phyloP scores from a whole-genome alignment of 35 echinoderm and acorn worm species.

The Diadema setosum region DNA sequence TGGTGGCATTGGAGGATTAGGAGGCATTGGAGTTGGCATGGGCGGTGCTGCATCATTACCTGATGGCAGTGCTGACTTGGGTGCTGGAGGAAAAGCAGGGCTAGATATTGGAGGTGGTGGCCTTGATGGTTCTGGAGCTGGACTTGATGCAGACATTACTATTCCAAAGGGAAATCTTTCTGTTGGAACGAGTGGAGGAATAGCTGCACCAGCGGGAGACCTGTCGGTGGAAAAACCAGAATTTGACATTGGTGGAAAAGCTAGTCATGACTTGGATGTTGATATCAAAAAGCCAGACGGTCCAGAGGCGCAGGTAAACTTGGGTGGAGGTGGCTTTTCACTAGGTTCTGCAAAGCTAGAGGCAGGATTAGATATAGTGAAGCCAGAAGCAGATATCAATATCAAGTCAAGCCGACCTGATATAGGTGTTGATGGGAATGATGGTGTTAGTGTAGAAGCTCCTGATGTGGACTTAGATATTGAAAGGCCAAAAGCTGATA shows the following conservation, averaged over 20 bases:
- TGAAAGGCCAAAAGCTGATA: not conserved
- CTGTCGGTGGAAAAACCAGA: conserved; percentile 44
- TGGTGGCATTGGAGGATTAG: conserved; percentile 42
- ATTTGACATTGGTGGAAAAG: not conserved
- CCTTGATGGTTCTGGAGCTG: not conserved
- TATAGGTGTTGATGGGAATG: conserved; percentile 24
- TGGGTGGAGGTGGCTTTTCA: not conserved
- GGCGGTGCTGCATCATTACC: not conserved
- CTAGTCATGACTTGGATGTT: not conserved
- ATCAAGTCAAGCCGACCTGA: conserved; percentile 58
- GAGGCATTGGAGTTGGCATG: not conserved
- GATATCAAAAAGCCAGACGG: not conserved
- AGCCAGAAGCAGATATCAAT: conserved; percentile 48
- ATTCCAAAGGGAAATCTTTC: not conserved
- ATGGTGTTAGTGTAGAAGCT: conserved; percentile 35
- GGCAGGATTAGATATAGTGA: conserved; percentile 20
- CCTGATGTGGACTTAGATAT: conserved; percentile 18
- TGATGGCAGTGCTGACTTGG: not conserved
- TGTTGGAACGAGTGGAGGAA: not conserved
- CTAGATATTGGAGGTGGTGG: conserved; percentile 17
- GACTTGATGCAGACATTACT: not conserved
- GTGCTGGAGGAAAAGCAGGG: conserved; percentile 7
- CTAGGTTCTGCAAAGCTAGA: not conserved
- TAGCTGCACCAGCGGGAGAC: conserved; percentile 17
- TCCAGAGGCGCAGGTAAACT: not conserved